These are phyloP conservation scores for Muscicapa striata DNA, from an alignment of 2,797 vertebrate species.

Conservation along the genomic window DNA sequence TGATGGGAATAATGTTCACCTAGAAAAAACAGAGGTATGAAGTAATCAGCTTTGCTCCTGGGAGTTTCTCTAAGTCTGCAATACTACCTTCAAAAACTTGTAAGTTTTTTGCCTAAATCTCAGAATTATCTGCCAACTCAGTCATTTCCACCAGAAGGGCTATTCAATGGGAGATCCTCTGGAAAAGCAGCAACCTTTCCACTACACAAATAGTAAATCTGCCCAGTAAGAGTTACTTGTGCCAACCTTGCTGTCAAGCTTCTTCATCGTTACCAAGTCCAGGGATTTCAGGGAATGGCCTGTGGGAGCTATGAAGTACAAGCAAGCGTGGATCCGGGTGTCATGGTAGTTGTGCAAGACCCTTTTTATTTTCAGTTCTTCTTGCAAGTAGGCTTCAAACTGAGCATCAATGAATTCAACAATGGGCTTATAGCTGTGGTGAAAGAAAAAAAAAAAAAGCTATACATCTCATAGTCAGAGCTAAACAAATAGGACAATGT, in stretches of 20 bases:
- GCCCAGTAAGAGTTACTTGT: background rate
- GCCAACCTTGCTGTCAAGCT: constrained; percentile 96
- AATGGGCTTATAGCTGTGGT: constrained; percentile 91
- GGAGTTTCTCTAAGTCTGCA: background rate
- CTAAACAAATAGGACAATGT: background rate
- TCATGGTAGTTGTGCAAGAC: constrained; percentile 96
- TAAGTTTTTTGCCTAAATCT: background rate
- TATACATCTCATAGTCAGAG: background rate
- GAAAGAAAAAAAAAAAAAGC: background rate
- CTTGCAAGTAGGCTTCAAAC: constrained; percentile 97
- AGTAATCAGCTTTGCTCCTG: background rate
- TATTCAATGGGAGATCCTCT: background rate
- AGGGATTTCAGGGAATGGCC: constrained; percentile 97
- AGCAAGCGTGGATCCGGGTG: constrained; percentile 93
- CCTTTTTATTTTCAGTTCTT: constrained; percentile 96
- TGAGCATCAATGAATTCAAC: constrained; percentile 97
- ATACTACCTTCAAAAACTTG: background rate
- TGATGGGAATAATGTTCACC: constrained; percentile 98
- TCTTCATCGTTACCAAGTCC: constrained; percentile 98
- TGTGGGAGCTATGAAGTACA: constrained; percentile 97
- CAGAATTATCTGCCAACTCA: background rate
- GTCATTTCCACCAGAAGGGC: background rate
- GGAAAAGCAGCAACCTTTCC: background rate
- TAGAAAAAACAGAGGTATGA: constrained; percentile 55
- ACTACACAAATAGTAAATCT: fast-evolving